Evolutionary conservation across 1,140 invertebrate genomes (phyloP).

Genomic region (Drosophila busckii): DNA sequence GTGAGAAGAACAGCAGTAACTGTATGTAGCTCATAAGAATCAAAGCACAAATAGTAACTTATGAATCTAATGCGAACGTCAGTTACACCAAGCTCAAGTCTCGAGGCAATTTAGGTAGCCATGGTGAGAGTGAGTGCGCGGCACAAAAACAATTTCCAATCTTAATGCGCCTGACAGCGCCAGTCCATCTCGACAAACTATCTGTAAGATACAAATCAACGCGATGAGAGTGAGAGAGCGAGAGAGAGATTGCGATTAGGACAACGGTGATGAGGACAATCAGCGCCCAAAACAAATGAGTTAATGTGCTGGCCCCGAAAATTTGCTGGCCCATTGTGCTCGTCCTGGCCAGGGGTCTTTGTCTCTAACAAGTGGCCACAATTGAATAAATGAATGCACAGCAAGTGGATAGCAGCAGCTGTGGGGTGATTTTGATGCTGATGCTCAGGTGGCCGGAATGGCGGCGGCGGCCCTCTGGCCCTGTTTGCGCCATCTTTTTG

Average conservation of each 20-base stretch:
- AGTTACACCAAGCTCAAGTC: constrained; percentile 14
- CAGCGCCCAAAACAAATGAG: constrained; percentile 66
- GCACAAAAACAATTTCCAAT: constrained; percentile 70
- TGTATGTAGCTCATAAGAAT: constrained; percentile 42
- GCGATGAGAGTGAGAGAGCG: constrained; percentile 13
- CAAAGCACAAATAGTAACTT: constrained; percentile 50
- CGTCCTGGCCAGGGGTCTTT: constrained; percentile 46
- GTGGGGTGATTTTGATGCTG: too few relatives aligned
- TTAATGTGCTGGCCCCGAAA: constrained; percentile 52
- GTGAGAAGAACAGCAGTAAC: constrained; percentile 8
- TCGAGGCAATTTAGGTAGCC: too few relatives aligned
- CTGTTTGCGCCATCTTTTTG: constrained; percentile 13
- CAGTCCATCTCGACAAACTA: constrained; percentile 22
- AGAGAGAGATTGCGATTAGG: constrained; percentile 39
- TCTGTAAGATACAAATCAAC: constrained; percentile 55
- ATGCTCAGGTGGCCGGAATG: too few relatives aligned
- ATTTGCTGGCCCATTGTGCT: constrained; percentile 56
- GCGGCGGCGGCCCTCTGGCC: too few relatives aligned
- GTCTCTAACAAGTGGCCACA: constrained; percentile 70
- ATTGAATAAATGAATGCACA: constrained; percentile 74
- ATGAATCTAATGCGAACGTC: constrained; percentile 39
- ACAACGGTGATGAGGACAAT: constrained; percentile 60
- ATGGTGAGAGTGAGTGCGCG: constrained; percentile 18
- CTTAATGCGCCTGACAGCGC: constrained; percentile 72
- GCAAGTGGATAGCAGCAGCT: too few relatives aligned